Conservation (phyloP, 2,113 vertebrate species). For the Leiothrix lutea region DNA sequence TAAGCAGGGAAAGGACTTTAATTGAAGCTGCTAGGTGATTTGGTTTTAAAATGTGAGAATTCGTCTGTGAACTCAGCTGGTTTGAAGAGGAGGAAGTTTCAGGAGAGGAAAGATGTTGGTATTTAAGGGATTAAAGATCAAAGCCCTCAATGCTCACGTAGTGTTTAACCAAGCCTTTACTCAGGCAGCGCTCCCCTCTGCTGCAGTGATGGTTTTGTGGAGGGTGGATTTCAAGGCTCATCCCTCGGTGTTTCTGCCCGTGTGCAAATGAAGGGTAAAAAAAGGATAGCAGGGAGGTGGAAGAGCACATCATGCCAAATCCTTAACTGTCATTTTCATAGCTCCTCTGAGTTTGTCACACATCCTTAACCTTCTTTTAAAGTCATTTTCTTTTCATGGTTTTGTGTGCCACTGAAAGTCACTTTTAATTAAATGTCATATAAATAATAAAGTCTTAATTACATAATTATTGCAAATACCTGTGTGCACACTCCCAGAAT, state of each 20-base stretch:
- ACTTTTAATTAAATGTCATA: slow-evolving; percentile 66
- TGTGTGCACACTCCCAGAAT: background rate
- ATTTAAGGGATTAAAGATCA: slow-evolving; percentile 37
- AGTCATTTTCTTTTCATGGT: slow-evolving; percentile 56
- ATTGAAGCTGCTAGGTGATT: background rate
- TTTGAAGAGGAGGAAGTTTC: background rate
- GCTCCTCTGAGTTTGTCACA: slow-evolving; percentile 55
- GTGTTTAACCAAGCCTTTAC: background rate
- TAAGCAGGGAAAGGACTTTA: background rate
- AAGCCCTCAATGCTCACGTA: background rate
- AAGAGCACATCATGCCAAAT: slow-evolving; percentile 17
- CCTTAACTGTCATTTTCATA: slow-evolving; percentile 54
- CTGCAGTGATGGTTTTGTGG: background rate
- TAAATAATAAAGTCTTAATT: slow-evolving; percentile 68
- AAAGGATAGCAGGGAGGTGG: background rate
- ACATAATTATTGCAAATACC: slow-evolving; percentile 55
- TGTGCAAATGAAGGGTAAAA: slow-evolving; percentile 22
- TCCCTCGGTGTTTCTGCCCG: background rate
- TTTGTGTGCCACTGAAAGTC: slow-evolving; percentile 62
- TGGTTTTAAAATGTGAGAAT: background rate
- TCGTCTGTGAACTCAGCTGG: background rate
- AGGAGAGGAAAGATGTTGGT: background rate
- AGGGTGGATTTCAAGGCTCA: background rate
- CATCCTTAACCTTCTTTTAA: slow-evolving; percentile 63
- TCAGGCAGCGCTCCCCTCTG: background rate